These are phyloP conservation scores for Archips xylosteana DNA, from an alignment of 2,888 invertebrate genomes.

Conservation along the genomic window DNA sequence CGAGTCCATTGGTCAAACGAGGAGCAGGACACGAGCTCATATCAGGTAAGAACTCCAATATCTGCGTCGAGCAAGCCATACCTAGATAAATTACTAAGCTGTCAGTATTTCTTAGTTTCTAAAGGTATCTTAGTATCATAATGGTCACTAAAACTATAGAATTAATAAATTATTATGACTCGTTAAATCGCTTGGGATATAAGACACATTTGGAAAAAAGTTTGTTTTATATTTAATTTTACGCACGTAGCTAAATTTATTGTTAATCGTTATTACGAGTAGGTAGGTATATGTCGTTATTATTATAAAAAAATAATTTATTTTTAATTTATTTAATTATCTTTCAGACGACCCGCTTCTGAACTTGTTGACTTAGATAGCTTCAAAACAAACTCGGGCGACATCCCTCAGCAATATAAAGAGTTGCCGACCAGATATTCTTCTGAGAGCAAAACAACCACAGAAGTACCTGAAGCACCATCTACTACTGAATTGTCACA, in stretches of 20 bases:
- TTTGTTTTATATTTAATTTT: too few relatives aligned
- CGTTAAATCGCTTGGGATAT: too few relatives aligned
- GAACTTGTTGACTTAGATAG: slow-evolving; percentile 93
- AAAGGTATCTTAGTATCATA: too few relatives aligned
- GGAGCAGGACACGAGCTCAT: slow-evolving; percentile 86
- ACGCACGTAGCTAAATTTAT: too few relatives aligned
- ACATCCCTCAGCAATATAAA: slow-evolving; percentile 83
- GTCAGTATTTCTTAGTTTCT: neutral
- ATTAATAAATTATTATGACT: too few relatives aligned
- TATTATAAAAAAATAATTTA: too few relatives aligned
- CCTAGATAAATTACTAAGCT: neutral
- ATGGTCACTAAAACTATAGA: too few relatives aligned
- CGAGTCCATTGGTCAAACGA: slow-evolving; percentile 78
- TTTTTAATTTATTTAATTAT: neutral
- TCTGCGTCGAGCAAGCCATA: slow-evolving; percentile 11
- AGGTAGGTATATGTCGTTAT: too few relatives aligned
- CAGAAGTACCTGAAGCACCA: slow-evolving; percentile 84
- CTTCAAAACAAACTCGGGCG: slow-evolving; percentile 90
- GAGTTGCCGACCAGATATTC: slow-evolving; percentile 77
- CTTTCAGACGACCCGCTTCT: slow-evolving; percentile 89
- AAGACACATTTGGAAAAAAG: too few relatives aligned
- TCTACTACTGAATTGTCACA: slow-evolving; percentile 63
- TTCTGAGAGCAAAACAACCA: slow-evolving; percentile 79
- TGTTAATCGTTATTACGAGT: too few relatives aligned
- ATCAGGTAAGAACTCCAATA: slow-evolving; percentile 74